phyloP scores from a whole-genome alignment of 2,888 invertebrate species.

The Nomada lathburiana region DNA sequence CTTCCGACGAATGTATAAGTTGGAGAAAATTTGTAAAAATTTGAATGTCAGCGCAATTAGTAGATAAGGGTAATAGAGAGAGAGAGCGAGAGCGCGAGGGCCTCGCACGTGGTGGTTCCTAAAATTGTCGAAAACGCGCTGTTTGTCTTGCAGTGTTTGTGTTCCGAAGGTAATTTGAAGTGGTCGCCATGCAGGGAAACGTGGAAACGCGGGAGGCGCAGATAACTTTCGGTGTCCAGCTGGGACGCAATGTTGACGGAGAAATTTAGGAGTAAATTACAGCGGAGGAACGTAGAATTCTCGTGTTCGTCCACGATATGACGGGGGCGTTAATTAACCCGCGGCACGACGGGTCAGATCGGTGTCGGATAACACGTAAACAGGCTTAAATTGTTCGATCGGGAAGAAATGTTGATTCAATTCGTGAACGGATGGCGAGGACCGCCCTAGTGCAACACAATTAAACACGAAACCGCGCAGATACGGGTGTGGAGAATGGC shows the following conservation, averaged over 20 bases:
- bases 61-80: neutral
- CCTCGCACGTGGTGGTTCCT: slow-evolving; percentile 8
- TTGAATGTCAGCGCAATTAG: slow-evolving; percentile 2
- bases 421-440: neutral
- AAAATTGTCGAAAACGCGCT: slow-evolving; percentile 20
- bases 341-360: neutral
- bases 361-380: neutral
- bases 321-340: neutral
- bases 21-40: neutral
- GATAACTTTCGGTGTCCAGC: neutral
- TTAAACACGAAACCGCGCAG: slow-evolving; percentile 4
- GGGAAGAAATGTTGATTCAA: neutral
- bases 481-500: slow-evolving; percentile 10
- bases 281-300: neutral
- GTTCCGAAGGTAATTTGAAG: slow-evolving; percentile 22
- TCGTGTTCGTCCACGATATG: neutral
- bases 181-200: neutral
- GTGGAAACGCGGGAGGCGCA: neutral
- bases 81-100: neutral
- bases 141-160: slow-evolving; percentile 15
- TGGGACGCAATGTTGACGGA: neutral
- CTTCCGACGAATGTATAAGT: neutral
- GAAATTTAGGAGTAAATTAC: slow-evolving; percentile 23
- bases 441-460: neutral
- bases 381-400: neutral